Conservation (phyloP, 1,140 invertebrate species). For the Metaphire vulgaris region DNA sequence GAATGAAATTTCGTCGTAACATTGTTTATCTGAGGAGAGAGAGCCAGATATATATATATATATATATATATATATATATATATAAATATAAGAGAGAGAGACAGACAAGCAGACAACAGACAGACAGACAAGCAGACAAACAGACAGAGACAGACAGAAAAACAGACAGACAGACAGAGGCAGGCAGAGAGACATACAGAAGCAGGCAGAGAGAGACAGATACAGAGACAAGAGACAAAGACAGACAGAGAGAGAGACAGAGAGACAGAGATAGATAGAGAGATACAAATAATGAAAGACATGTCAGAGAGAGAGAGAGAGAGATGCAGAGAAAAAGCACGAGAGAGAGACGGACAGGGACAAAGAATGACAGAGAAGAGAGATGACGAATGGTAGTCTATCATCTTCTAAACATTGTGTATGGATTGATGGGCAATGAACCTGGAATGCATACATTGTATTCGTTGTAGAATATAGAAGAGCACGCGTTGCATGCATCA, state of each 20-base stretch:
- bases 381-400: too few species aligned
- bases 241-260: not conserved
- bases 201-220: too few species aligned
- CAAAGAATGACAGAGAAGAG: not conserved
- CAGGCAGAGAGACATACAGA: not conserved
- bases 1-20: too few species aligned
- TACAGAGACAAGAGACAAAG: not conserved
- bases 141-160: not conserved
- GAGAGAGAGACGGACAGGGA: not conserved
- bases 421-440: too few species aligned
- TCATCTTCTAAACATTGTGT: too few species aligned
- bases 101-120: not conserved
- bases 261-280: not conserved
- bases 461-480: too few species aligned
- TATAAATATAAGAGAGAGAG: conserved; percentile 1
- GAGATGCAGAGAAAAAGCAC: not conserved
- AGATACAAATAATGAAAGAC: not conserved
- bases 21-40: too few species aligned
- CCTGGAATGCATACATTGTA: too few species aligned
- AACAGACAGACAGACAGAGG: not conserved
- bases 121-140: not conserved
- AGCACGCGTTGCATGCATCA: too few species aligned
- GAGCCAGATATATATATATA: too few species aligned
- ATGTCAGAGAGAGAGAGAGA: conserved; percentile 1
- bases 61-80: too few species aligned